Evolutionary conservation across 2,888 invertebrate species (phyloP).

Genomic region (Torymus auratus): DNA sequence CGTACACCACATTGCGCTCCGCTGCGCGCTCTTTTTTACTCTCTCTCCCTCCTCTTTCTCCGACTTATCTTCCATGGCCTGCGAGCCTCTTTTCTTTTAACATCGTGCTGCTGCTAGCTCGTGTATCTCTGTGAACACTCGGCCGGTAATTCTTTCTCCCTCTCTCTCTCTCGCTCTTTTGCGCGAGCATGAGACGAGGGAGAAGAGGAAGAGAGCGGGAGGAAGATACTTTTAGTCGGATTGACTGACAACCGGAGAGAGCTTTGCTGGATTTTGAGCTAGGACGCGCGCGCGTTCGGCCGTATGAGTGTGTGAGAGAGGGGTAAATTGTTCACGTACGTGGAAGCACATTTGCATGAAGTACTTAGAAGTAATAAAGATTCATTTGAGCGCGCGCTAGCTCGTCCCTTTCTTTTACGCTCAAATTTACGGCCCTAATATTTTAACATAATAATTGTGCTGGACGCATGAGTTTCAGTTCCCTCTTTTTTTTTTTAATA

Average conservation of each 20-base stretch:
- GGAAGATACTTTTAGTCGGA: too few relatives aligned
- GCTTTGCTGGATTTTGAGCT: too few relatives aligned
- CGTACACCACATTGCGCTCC: conserved; percentile 21
- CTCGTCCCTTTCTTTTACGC: neutral
- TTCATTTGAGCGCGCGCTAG: neutral
- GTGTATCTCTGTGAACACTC: neutral
- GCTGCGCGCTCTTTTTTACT: conserved; percentile 16
- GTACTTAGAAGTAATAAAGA: neutral
- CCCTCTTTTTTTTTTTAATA: too few relatives aligned
- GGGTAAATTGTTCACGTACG: too few relatives aligned
- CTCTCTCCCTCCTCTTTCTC: conserved; percentile 1
- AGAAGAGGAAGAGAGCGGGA: neutral
- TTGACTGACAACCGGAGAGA: too few relatives aligned
- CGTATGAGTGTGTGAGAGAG: too few relatives aligned
- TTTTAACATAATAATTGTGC: too few relatives aligned
- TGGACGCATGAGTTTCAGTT: too few relatives aligned
- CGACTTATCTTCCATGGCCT: conserved; percentile 9
- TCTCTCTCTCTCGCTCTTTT: neutral
- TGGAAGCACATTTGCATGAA: too few relatives aligned
- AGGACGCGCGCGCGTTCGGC: too few relatives aligned
- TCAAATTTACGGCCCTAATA: too few relatives aligned
- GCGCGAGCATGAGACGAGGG: neutral
- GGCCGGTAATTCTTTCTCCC: conserved; percentile 2
- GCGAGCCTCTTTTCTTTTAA: conserved; percentile 35
- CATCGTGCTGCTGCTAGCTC: neutral